A percentile compares a stretch with the other conserved stretches of the same genome.
phyloP scores from a whole-genome alignment of 1,140 invertebrate genomes.

The Onthophagus taurus region DNA sequence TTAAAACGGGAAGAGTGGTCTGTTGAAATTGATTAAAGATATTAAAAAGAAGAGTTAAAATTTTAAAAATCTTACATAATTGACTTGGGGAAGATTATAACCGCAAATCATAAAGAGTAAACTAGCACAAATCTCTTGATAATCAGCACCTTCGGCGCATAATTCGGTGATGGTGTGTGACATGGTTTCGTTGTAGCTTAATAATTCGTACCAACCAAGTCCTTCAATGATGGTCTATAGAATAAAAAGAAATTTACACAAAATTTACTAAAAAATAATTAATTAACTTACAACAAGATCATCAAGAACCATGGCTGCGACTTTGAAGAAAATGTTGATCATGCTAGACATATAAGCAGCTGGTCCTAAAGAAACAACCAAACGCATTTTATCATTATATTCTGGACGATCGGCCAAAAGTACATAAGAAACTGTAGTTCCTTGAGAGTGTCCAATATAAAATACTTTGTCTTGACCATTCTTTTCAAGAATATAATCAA shows the following conservation, averaged over 20 bases:
- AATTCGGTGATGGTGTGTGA: neutral
- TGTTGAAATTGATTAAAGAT: neutral
- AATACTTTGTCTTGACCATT: slow-evolving; percentile 44
- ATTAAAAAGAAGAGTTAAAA: neutral
- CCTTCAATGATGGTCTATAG: neutral
- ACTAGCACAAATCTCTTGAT: slow-evolving; percentile 46
- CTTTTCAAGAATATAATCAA: slow-evolving; percentile 51
- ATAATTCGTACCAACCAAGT: slow-evolving; percentile 9
- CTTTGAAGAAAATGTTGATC: slow-evolving; percentile 5
- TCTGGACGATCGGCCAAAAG: slow-evolving; percentile 41
- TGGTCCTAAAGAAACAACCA: slow-evolving; percentile 45
- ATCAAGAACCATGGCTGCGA: neutral
- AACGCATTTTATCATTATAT: slow-evolving; percentile 43
- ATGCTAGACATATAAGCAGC: slow-evolving; percentile 38
- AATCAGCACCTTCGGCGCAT: neutral
- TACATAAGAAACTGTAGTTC: slow-evolving; percentile 45
- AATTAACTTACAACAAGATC: neutral
- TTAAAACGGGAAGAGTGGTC: slow-evolving; percentile 52
- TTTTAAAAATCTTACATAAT: slow-evolving; percentile 29
- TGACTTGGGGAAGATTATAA: slow-evolving; percentile 56
- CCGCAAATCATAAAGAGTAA: slow-evolving; percentile 42
- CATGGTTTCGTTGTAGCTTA: neutral
- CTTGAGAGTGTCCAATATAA: slow-evolving; percentile 47
- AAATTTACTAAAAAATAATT: neutral
- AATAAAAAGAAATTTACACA: neutral